Evolutionary conservation across 2,113 vertebrate species (phyloP), one percentile per base, ranked within the genome.

Genomic region (Syngnathus typhle): DNA sequence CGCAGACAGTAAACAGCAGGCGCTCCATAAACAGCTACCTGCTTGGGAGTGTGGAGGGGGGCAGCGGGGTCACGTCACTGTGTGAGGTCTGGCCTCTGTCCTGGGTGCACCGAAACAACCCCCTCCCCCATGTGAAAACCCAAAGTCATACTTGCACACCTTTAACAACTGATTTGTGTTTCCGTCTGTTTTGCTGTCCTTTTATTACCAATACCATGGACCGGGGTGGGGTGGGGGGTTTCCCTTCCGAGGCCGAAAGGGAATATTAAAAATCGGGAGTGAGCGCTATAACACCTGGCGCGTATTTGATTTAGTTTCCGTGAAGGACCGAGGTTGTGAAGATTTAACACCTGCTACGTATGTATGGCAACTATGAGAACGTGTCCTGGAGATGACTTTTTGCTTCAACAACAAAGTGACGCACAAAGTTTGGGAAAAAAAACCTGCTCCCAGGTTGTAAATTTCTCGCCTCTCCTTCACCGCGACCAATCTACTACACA

Each of bases 401-500:
- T 60, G 49, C 2, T 46, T 58, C 0, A 32, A 21, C 56, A 65
- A 44, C 41, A 37, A 67, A 60, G 3, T 70, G 43, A 51, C 65
- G 67, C 38, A 47, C 37, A 64, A 72, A 47, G 12, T 21, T 65
- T 49, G 27, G 16, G 3, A 61, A 47, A 18, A 46, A 46, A 46
- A 47, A 15, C 15, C 8, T 11, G 27, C 64, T 62, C 68, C 63
- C 46, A 39, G 16, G 72, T 46, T 67, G 81, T 83, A 83, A 81
- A 82, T 81, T 74, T 76, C 61, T 73, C 74, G 68, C 69, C 66
- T 65, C 83, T 62, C 60, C 37, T 41, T 85, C 64, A 23, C 82
- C 75, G 73, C 73, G 83, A 84, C 83, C 83, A 87, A 82, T 89
- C 78, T 83, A 70, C 80, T 76, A 68, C 84, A 82, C 83, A 82